Evolutionary conservation across 1,140 invertebrate genomes (phyloP).

Genomic region (Anagrus nilaparvatae): DNA sequence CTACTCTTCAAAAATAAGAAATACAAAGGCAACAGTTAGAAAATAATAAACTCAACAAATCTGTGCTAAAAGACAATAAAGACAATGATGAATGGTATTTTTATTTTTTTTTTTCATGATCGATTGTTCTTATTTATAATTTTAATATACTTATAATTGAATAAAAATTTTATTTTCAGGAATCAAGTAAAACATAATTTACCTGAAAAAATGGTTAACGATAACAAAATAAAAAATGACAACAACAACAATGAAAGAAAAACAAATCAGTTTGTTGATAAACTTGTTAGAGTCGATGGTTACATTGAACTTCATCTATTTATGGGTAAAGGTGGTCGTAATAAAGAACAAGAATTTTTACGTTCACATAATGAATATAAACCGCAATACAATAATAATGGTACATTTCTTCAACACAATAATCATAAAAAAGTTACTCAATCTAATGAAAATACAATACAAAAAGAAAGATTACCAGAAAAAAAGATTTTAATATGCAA

Average conservation of each 20-base stretch:
- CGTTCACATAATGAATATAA: slow-evolving; percentile 27
- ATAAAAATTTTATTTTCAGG: slow-evolving; percentile 14
- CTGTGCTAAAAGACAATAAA: slow-evolving; percentile 1
- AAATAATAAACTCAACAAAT: slow-evolving; percentile 3
- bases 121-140: too few relatives aligned
- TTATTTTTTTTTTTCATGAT: too few relatives aligned
- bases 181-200: slow-evolving; percentile 1
- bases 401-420: too few relatives aligned
- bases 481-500: background rate
- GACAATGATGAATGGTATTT: slow-evolving; percentile 14
- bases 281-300: slow-evolving; percentile 16
- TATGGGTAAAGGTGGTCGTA: slow-evolving; percentile 16
- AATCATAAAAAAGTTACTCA: too few relatives aligned
- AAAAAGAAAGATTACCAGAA: too few relatives aligned
- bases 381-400: too few relatives aligned
- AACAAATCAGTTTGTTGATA: slow-evolving; percentile 15
- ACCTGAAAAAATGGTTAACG: background rate
- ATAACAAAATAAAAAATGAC: too few relatives aligned
- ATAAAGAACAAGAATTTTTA: slow-evolving; percentile 20
- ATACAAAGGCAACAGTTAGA: slow-evolving; percentile 13
- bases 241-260: too few relatives aligned
- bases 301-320: slow-evolving; percentile 14
- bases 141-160: too few relatives aligned
- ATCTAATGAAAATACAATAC: too few relatives aligned
- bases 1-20: slow-evolving; percentile 16